These are phyloP conservation scores for Poecilia picta DNA, from an alignment of 2,797 vertebrate species.

Conservation along the genomic window DNA sequence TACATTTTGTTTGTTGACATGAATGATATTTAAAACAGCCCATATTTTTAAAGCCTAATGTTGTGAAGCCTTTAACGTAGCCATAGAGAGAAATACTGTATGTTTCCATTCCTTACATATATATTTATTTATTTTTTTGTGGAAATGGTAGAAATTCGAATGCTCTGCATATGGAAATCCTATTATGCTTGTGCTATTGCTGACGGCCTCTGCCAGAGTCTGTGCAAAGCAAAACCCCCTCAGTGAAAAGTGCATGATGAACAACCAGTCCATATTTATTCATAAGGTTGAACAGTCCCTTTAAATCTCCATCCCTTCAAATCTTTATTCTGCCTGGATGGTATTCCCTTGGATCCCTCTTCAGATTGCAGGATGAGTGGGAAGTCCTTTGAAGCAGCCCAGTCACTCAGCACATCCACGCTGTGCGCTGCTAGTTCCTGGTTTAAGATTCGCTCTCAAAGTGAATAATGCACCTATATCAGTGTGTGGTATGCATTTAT, in stretches of 20 bases:
- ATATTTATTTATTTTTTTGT: background rate
- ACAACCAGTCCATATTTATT: conserved; percentile 42
- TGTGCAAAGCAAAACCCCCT: conserved; percentile 6
- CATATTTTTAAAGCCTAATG: background rate
- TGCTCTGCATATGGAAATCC: background rate
- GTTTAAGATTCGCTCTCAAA: conserved; percentile 25
- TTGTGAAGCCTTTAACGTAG: background rate
- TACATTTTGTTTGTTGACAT: background rate
- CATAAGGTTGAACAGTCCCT: conserved; percentile 16
- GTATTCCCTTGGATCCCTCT: conserved; percentile 49
- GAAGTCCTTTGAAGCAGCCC: conserved; percentile 40
- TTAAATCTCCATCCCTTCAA: conserved; percentile 21
- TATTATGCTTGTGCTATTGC: background rate
- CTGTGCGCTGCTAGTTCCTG: conserved; percentile 16
- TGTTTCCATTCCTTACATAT: background rate
- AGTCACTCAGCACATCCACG: conserved; percentile 37
- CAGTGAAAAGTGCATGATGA: conserved; percentile 6
- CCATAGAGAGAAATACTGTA: background rate
- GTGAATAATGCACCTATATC: conserved; percentile 33
- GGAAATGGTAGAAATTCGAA: background rate
- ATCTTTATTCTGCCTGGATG: conserved; percentile 33
- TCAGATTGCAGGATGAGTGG: conserved; percentile 36
- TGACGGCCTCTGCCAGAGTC: background rate
- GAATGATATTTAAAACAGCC: background rate
- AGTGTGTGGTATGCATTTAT: conserved; percentile 44